phyloP scores from a whole-genome alignment of 2,113 vertebrate genomes.

The Aldabrachelys gigantea region DNA sequence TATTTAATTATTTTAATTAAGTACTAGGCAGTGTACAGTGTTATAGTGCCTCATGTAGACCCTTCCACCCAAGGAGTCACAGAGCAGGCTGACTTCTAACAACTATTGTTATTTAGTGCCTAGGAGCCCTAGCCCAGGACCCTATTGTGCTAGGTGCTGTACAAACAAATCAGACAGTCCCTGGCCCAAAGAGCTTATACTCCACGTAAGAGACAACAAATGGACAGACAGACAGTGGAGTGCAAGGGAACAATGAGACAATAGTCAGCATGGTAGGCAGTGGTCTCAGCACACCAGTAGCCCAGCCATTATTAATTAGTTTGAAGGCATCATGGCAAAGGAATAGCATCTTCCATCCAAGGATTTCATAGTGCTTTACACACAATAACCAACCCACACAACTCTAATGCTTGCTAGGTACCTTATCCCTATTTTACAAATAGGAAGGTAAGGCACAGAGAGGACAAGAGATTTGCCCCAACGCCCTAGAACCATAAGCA shows the following conservation, averaged over 20 bases:
- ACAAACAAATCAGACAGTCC: neutral
- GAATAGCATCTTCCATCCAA: neutral
- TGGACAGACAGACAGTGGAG: neutral
- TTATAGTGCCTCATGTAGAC: neutral
- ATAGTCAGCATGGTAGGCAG: neutral
- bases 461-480: fast-evolving
- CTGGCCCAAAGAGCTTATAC: neutral
- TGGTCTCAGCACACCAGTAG: fast-evolving
- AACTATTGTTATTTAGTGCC: too few relatives aligned
- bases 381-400: neutral
- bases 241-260: neutral
- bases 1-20: neutral
- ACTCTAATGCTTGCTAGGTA: too few relatives aligned
- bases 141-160: neutral
- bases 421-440: neutral
- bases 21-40: neutral
- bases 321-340: neutral
- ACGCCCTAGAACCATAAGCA: fast-evolving
- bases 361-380: neutral
- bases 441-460: neutral
- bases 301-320: neutral
- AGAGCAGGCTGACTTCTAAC: neutral
- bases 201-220: neutral
- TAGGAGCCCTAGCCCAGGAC: neutral
- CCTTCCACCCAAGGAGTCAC: neutral